phyloP scores from a whole-genome alignment of 2,113 vertebrate species.

The Loxodonta africana region DNA sequence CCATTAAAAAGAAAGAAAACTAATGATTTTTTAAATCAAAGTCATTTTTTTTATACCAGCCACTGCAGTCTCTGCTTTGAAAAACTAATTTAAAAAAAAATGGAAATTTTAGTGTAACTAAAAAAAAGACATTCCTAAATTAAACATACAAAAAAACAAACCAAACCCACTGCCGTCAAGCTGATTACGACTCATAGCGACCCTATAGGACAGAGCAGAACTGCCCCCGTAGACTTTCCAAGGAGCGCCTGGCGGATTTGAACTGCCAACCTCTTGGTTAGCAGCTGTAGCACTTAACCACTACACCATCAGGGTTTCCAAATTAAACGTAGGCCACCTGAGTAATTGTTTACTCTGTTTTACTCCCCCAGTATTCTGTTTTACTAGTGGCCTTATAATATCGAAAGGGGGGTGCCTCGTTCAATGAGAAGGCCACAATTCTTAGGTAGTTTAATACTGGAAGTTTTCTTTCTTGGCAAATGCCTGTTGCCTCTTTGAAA shows the following conservation, averaged over 20 bases:
- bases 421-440: background rate
- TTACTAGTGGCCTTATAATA: background rate
- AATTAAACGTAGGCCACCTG: too few species aligned
- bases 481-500: background rate
- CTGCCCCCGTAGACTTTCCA: too few species aligned
- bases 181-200: too few species aligned
- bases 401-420: background rate
- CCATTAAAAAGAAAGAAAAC: slow-evolving; percentile 42
- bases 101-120: slow-evolving; percentile 46
- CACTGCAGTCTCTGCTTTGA: slow-evolving; percentile 8
- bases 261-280: too few species aligned
- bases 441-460: too few species aligned
- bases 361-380: background rate
- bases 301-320: background rate
- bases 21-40: slow-evolving; percentile 26
- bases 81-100: slow-evolving; percentile 29
- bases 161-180: too few species aligned
- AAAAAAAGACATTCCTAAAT: background rate
- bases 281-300: too few species aligned
- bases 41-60: background rate
- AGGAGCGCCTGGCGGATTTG: too few species aligned
- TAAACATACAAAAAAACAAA: too few species aligned
- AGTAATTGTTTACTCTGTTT: background rate
- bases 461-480: too few species aligned
- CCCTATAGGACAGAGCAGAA: too few species aligned